These are phyloP conservation scores for Erethizon dorsatum DNA, from an alignment of 2,797 vertebrate genomes.

Conservation along the genomic window DNA sequence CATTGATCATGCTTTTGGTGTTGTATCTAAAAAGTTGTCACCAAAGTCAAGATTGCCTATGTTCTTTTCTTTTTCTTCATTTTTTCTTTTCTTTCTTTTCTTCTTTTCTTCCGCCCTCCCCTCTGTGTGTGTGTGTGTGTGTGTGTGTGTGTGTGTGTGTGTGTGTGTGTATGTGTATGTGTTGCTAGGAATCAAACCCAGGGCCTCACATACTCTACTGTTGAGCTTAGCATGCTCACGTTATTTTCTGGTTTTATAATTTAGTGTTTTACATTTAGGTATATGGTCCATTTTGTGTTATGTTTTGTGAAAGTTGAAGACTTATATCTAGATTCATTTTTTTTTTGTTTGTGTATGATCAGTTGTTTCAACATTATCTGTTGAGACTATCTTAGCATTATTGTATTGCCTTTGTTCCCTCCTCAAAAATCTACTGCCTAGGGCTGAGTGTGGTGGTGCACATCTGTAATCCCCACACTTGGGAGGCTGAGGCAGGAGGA, in stretches of 20 bases:
- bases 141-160: neutral
- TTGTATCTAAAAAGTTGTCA: neutral
- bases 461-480: neutral
- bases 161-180: neutral
- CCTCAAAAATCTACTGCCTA: neutral
- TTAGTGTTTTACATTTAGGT: conserved; percentile 3
- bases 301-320: conserved; percentile 36
- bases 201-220: neutral
- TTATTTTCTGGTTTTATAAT: neutral
- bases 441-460: neutral
- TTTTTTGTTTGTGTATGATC: neutral
- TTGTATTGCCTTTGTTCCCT: neutral
- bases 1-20: neutral
- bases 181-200: neutral
- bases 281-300: neutral
- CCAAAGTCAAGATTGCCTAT: neutral
- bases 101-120: neutral
- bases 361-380: neutral
- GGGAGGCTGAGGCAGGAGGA: neutral
- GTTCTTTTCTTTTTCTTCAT: neutral
- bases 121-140: neutral
- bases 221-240: neutral
- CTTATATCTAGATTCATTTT: neutral
- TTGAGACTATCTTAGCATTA: neutral
- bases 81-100: too few relatives aligned